phyloP scores from a whole-genome alignment of 2,113 vertebrate species.

The Oxygymnocypris stewartii region DNA sequence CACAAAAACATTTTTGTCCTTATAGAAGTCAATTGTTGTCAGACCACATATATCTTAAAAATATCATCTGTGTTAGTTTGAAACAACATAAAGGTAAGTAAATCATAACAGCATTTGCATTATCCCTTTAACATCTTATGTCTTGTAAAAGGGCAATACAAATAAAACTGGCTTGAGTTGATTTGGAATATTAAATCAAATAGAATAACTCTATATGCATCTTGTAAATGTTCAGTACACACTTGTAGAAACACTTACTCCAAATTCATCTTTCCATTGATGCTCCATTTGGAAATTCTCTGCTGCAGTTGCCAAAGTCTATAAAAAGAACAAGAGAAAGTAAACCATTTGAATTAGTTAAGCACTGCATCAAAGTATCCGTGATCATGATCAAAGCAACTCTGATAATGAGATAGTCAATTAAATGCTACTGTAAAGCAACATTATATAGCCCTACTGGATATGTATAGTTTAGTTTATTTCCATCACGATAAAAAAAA shows the following conservation, averaged over 20 bases:
- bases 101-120: background rate
- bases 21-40: background rate
- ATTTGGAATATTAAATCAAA: background rate
- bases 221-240: background rate
- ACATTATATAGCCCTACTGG: background rate
- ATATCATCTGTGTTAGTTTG: background rate
- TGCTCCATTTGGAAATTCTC: conserved; percentile 89
- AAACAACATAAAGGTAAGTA: background rate
- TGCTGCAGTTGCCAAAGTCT: conserved; percentile 91
- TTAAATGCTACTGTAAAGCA: background rate
- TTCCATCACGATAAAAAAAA: too few species aligned
- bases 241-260: conserved; percentile 74
- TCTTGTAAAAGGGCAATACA: background rate
- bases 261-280: conserved; percentile 90
- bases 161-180: background rate
- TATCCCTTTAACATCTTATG: background rate
- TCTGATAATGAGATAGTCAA: conserved; percentile 1
- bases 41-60: background rate
- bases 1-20: too few species aligned
- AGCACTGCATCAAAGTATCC: conserved; percentile 26
- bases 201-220: background rate
- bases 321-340: conserved; percentile 62
- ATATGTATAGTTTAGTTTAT: too few species aligned
- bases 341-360: conserved; percentile 24
- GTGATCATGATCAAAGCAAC: conserved; percentile 5